Percentiles rank a stretch among this genome's conserved stretches.
phyloP scores from a whole-genome alignment of 2,797 vertebrate genomes.

The Cryptoblepharus egeriae region DNA sequence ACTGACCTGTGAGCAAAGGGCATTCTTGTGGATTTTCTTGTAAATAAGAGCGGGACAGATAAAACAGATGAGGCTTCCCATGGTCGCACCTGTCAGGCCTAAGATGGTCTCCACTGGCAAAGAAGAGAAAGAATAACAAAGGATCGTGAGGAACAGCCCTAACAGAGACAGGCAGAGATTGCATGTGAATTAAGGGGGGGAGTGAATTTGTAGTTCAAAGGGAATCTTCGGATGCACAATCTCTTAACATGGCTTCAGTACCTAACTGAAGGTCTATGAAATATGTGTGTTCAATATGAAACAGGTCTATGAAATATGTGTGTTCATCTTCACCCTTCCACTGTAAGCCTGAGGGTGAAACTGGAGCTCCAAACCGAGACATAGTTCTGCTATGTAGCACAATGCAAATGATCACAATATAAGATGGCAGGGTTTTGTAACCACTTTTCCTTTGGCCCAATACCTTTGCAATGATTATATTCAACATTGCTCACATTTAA shows the following conservation, averaged over 20 bases:
- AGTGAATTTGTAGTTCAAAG: neutral
- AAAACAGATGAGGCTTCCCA: conserved; percentile 98
- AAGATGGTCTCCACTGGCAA: conserved; percentile 93
- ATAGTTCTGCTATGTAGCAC: neutral
- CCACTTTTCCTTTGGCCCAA: neutral
- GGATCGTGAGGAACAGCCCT: conserved; percentile 33
- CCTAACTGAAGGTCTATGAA: too few relatives aligned
- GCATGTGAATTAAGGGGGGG: neutral
- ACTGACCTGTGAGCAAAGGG: conserved; percentile 89
- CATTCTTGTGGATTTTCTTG: conserved; percentile 92
- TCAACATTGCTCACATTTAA: neutral
- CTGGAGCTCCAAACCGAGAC: neutral
- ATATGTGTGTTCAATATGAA: too few relatives aligned
- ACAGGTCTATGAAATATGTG: too few relatives aligned
- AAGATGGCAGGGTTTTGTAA: neutral
- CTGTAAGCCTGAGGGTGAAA: neutral
- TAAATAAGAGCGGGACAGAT: conserved; percentile 97
- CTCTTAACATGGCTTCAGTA: neutral
- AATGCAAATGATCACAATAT: too few relatives aligned
- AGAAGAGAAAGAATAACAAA: conserved; percentile 17
- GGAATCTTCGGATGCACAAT: neutral
- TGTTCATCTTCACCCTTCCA: neutral
- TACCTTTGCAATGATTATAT: neutral
- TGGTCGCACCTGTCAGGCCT: conserved; percentile 95
- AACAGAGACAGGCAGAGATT: neutral